phyloP scores from a whole-genome alignment of 2,888 invertebrate genomes.

The Neoscelio sp. region DNA sequence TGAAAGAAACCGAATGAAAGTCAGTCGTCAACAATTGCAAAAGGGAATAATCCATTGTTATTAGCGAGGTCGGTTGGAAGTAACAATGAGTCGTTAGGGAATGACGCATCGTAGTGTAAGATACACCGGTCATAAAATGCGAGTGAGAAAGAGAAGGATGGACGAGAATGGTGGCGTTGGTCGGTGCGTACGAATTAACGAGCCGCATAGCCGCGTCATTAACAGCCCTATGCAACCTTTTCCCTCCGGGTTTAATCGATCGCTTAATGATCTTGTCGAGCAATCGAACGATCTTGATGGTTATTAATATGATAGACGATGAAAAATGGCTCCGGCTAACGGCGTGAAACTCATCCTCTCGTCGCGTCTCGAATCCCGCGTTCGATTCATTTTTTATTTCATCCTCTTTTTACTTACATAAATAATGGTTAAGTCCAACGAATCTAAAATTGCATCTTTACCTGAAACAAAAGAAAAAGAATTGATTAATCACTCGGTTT shows the following conservation, averaged over 20 bases:
- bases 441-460: constrained; percentile 2
- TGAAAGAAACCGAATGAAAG: constrained; percentile 28
- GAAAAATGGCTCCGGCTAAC: constrained; percentile 74
- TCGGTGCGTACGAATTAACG: constrained; percentile 70
- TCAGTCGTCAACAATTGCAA: constrained; percentile 22
- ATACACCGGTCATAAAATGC: constrained; percentile 20
- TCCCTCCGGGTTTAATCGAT: constrained; percentile 80
- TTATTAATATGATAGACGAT: constrained; percentile 80
- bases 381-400: constrained; percentile 16
- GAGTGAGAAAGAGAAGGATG: constrained; percentile 17
- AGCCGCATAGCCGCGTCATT: constrained; percentile 71
- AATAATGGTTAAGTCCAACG: neutral
- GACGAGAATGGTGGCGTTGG: constrained; percentile 9
- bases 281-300: constrained; percentile 79
- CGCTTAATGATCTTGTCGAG: constrained; percentile 77
- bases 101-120: constrained; percentile 43
- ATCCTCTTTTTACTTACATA: constrained; percentile 6
- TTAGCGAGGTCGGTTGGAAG: constrained; percentile 49
- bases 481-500: too few species aligned
- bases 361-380: constrained; percentile 53
- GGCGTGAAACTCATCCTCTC: constrained; percentile 44
- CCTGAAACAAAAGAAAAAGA: constrained; percentile 10
- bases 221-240: constrained; percentile 76
- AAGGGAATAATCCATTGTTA: constrained; percentile 47
- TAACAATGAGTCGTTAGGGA: constrained; percentile 59